These are phyloP conservation scores for Gymnocypris eckloni DNA, from an alignment of 2,797 vertebrate species.

Conservation along the genomic window DNA sequence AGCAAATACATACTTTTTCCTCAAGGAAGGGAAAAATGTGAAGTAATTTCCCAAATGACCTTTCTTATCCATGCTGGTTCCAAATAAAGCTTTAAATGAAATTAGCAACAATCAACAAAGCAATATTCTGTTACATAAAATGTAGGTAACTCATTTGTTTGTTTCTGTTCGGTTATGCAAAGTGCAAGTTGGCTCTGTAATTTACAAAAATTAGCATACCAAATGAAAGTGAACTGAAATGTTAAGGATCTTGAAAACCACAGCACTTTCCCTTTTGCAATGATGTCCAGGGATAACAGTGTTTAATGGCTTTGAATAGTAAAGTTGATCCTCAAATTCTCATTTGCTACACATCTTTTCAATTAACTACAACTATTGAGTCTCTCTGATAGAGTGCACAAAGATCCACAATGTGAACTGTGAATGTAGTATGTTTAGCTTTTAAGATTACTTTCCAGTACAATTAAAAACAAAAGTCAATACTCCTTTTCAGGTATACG, in stretches of 20 bases:
- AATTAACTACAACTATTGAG: background rate
- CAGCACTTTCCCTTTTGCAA: background rate
- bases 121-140: background rate
- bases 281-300: background rate
- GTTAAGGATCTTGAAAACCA: background rate
- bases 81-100: slow-evolving; percentile 21
- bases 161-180: background rate
- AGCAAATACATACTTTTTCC: background rate
- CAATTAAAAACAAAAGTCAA: background rate
- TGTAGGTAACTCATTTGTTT: slow-evolving; percentile 12
- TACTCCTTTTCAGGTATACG: background rate
- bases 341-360: background rate
- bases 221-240: background rate
- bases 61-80: background rate
- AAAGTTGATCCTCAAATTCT: background rate
- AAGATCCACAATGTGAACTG: slow-evolving; percentile 3
- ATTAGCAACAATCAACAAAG: too few species aligned
- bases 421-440: background rate
- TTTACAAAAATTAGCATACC: background rate
- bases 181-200: background rate
- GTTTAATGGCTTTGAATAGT: background rate
- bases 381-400: background rate
- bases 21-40: background rate
- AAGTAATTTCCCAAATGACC: background rate
- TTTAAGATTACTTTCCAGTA: background rate